Base-by-base conservation (phyloP, 2,797 vertebrate species). In the Amphiprion clarkii region DNA sequence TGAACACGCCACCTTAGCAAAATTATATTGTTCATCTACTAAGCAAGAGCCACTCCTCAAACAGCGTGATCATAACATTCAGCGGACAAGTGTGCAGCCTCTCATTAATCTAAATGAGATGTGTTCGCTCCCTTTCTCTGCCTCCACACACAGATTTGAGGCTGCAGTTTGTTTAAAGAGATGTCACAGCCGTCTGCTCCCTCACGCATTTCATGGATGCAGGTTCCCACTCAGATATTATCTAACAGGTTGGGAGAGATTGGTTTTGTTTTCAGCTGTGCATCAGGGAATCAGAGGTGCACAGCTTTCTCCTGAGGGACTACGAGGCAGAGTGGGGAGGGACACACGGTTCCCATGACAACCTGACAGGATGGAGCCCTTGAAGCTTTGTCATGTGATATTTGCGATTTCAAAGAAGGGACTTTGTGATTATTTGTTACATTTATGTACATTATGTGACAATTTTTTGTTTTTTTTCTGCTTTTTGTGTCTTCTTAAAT, bases 261-360 rank as follows among this genome's bases (percentile, higher is more conserved):
- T 75, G 70, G 58, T 55, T 83, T 52, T 85, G 82, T 91, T 88
- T 93, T 80, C 76, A 83, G 78, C 74, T 62, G 19, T 51, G 61
- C 83, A 82, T 67, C 17, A 0, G 85, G 85, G 86, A 93, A 76
- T 85, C 80, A 84, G 85, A 93, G 88, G 91, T 93, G 76, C 93
- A 94, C 91, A 95, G 94, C 84, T 88, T 92, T 93, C 93, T 96
- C 93, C 94, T 95, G 89, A 95, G 96, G 94, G 96, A 96, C 90
- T 91, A 95, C 17, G 89, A 93, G 86, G 94, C 94, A 81, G 94
- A 95, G 49, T 51, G 81, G 78, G 78, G 94, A 92, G 92, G 95
- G 96, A 94, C 96, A 93, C 91, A 92, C 89, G 90, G 96, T 97
- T 94, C 94, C 97, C 94, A 95, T 98, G 95, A 96, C 95, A 95